These are phyloP conservation scores for Strix aluco DNA, from an alignment of 2,113 vertebrate species.

Conservation along the genomic window DNA sequence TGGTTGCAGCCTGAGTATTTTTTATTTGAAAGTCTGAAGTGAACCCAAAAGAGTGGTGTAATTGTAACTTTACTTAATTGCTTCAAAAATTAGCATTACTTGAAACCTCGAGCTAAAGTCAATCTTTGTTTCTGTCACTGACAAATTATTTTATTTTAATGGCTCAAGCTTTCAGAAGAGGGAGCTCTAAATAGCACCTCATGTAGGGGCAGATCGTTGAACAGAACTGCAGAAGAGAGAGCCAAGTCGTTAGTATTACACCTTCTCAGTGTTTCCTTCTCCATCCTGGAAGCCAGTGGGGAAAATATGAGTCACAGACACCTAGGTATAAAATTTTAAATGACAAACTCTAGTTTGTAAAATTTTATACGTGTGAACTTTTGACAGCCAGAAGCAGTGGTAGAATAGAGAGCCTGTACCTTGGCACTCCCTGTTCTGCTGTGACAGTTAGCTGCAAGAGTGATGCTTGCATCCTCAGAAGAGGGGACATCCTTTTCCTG, in stretches of 20 bases:
- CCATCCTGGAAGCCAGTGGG: not conserved
- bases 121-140: not conserved
- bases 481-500: not conserved
- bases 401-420: not conserved
- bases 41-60: not conserved
- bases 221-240: not conserved
- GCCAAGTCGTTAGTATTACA: constrained; percentile 10
- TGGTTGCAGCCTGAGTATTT: not conserved
- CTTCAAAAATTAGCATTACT: not conserved
- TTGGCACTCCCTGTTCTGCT: not conserved
- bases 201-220: not conserved
- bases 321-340: constrained; percentile 17
- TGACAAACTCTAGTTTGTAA: constrained; percentile 2
- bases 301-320: constrained; percentile 45
- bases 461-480: not conserved
- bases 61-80: not conserved
- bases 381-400: not conserved
- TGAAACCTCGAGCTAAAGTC: not conserved
- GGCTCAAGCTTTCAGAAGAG: constrained; percentile 12
- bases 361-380: not conserved
- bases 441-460: not conserved
- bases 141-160: not conserved
- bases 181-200: constrained; percentile 11
- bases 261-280: constrained; percentile 46
- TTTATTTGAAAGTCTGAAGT: not conserved